Conservation (phyloP, 2,113 vertebrate species). For the Sylvicapra grimmia region DNA sequence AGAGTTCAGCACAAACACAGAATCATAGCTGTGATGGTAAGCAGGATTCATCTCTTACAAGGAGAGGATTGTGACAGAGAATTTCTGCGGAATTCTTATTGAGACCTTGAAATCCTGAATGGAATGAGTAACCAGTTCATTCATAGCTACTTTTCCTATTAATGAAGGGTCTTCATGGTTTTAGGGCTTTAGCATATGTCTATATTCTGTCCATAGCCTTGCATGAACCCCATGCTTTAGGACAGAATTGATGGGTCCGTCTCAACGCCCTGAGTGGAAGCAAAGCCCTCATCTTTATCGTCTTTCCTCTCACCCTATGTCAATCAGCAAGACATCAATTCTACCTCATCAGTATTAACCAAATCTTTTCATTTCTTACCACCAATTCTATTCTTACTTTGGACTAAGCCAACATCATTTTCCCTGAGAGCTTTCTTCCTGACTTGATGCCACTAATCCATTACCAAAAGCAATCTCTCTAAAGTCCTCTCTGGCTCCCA, state of each 20-base stretch:
- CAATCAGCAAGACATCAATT: neutral
- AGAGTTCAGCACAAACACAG: conserved; percentile 77
- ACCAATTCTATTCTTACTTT: neutral
- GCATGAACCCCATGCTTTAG: neutral
- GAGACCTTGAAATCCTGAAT: conserved; percentile 48
- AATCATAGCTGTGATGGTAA: conserved; percentile 47
- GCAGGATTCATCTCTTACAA: conserved; percentile 7
- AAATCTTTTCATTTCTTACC: neutral
- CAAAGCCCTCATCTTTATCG: neutral
- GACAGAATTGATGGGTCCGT: neutral
- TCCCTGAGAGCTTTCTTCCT: neutral
- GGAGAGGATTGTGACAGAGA: conserved; percentile 20
- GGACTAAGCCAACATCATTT: neutral
- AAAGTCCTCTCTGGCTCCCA: neutral
- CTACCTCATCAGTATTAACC: neutral
- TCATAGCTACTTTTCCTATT: conserved; percentile 65
- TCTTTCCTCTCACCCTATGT: neutral
- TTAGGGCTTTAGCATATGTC: conserved; percentile 56
- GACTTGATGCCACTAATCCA: neutral
- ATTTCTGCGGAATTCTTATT: conserved; percentile 22
- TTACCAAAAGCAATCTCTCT: neutral
- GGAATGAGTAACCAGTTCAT: conserved; percentile 36
- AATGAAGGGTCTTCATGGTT: conserved; percentile 45
- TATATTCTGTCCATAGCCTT: conserved; percentile 49
- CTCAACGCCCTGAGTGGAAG: neutral